These are phyloP conservation scores for Sesia bembeciformis DNA, from an alignment of 2,888 invertebrate species.

Conservation along the genomic window DNA sequence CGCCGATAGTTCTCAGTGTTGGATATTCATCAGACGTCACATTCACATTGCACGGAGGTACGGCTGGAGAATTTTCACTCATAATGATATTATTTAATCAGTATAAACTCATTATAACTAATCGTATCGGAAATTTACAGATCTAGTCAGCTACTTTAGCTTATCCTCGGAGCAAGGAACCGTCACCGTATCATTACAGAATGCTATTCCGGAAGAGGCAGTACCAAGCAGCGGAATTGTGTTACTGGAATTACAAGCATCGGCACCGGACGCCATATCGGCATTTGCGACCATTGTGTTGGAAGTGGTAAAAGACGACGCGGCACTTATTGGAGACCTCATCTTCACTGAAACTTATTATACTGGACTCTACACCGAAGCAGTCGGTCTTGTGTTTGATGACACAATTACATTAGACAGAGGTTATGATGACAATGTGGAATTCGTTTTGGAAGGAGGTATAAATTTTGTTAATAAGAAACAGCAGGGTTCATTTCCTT, in stretches of 20 bases:
- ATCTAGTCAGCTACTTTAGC: conserved; percentile 16
- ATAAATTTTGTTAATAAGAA: neutral
- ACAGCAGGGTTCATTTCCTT: too few species aligned
- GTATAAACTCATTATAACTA: too few species aligned
- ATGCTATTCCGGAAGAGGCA: conserved; percentile 14
- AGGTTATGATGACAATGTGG: conserved; percentile 19
- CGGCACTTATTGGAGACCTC: conserved; percentile 3
- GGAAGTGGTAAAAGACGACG: conserved; percentile 8
- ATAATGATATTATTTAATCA: neutral
- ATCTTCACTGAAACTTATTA: conserved; percentile 18
- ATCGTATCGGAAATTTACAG: conserved; percentile 7
- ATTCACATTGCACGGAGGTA: conserved; percentile 23
- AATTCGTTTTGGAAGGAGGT: conserved; percentile 26
- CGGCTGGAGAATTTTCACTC: neutral
- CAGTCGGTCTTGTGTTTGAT: conserved; percentile 14
- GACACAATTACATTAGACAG: conserved; percentile 15
- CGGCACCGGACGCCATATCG: conserved; percentile 15
- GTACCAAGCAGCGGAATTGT: conserved; percentile 19
- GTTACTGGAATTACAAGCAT: conserved; percentile 22
- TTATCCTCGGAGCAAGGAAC: conserved; percentile 5
- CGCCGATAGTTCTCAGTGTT: conserved; percentile 19
- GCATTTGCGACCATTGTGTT: conserved; percentile 21
- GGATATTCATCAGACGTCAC: conserved; percentile 19
- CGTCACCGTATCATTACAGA: conserved; percentile 13
- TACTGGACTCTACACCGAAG: conserved; percentile 18